Conservation (phyloP, 2,888 invertebrate species). For the Xylocampa areola region DNA sequence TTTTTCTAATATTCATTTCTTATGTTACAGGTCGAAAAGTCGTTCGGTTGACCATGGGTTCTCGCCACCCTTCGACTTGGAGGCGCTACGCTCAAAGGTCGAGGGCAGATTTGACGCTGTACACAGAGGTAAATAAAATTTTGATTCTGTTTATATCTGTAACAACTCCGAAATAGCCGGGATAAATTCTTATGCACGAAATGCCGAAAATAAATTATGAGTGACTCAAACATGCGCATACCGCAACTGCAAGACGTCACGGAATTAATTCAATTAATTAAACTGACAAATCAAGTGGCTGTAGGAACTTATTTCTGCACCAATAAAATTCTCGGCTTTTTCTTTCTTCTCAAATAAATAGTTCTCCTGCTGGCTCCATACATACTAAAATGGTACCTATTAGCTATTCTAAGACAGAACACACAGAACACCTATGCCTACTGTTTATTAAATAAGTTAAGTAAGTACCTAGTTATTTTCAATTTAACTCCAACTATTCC, state of each 20-base stretch:
- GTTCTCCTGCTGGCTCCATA: too few relatives aligned
- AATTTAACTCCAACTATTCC: conserved; percentile 48
- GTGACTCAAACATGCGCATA: conserved; percentile 9
- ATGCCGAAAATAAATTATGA: conserved; percentile 16
- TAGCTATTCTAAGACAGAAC: too few relatives aligned
- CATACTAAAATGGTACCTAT: too few relatives aligned
- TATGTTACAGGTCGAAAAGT: conserved; percentile 95
- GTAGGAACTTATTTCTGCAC: conserved; percentile 12
- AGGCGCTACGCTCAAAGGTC: conserved; percentile 95
- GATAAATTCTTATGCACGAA: conserved; percentile 10
- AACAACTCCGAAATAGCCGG: conserved; percentile 10
- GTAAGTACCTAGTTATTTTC: conserved; percentile 31
- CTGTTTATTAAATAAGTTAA: too few relatives aligned
- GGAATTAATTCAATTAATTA: conserved; percentile 20
- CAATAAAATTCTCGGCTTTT: background rate
- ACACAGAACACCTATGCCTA: too few relatives aligned
- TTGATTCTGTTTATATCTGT: conserved; percentile 12
- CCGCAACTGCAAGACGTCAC: conserved; percentile 20
- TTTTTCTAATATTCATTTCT: conserved; percentile 28
- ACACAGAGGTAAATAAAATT: conserved; percentile 83
- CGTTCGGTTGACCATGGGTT: conserved; percentile 97
- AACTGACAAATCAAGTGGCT: conserved; percentile 2
- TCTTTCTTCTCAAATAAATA: too few relatives aligned
- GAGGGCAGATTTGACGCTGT: conserved; percentile 96
- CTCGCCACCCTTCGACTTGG: conserved; percentile 95